Conservation (phyloP, 1,140 invertebrate species). For the Drosophila ohnishii region DNA sequence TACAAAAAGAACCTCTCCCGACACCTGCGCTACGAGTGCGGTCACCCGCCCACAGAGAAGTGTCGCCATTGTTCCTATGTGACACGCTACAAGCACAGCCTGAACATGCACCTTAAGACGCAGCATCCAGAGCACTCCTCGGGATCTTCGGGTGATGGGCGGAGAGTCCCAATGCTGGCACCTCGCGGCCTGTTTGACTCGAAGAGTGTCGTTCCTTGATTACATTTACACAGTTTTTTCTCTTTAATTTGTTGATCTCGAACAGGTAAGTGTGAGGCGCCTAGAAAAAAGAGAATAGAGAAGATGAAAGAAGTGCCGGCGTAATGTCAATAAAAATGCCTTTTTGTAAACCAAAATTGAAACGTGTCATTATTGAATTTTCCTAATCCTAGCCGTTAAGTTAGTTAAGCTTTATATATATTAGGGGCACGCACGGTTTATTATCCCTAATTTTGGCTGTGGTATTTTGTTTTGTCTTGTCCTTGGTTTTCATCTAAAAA, state of each 20-base stretch:
- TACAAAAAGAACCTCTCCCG: slow-evolving; percentile 85
- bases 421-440: slow-evolving; percentile 54
- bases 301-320: neutral
- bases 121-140: slow-evolving; percentile 69
- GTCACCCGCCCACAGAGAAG: slow-evolving; percentile 85
- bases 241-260: slow-evolving; percentile 19
- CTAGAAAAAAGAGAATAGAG: neutral
- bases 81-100: slow-evolving; percentile 85
- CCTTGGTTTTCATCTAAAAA: slow-evolving; percentile 49
- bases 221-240: slow-evolving; percentile 3
- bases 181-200: slow-evolving; percentile 29
- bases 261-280: slow-evolving; percentile 56
- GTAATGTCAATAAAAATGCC: slow-evolving; percentile 68
- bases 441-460: slow-evolving; percentile 55
- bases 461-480: slow-evolving; percentile 64
- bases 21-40: slow-evolving; percentile 85
- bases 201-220: slow-evolving; percentile 14
- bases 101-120: slow-evolving; percentile 84
- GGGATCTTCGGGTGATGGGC: neutral
- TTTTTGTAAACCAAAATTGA: slow-evolving; percentile 74
- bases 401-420: slow-evolving; percentile 28
- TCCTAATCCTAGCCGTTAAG: slow-evolving; percentile 57
- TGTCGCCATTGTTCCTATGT: slow-evolving; percentile 85
- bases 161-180: no score
- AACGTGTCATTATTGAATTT: slow-evolving; percentile 78